A percentile compares a stretch with the other conserved stretches of the same genome.
Conservation (phyloP, 2,888 invertebrate genomes). For the Creontiades dilutus region DNA sequence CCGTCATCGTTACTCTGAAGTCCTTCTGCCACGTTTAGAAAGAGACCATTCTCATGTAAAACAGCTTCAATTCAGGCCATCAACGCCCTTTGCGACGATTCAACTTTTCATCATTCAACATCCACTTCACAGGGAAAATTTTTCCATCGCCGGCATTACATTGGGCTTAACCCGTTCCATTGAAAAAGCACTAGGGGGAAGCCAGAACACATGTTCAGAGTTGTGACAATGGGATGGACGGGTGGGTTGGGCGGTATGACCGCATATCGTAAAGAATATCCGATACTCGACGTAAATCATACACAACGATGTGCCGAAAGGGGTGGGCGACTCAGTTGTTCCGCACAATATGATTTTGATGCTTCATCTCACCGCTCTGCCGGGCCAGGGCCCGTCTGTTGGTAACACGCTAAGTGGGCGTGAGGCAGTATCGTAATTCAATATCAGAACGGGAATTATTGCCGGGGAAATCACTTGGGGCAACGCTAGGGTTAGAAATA, state of each 20-base stretch:
- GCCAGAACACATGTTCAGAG: background rate
- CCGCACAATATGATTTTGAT: slow-evolving; percentile 64
- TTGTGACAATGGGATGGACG: slow-evolving; percentile 27
- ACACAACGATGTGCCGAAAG: slow-evolving; percentile 37
- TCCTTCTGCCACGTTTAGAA: slow-evolving; percentile 30
- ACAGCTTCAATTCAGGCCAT: background rate
- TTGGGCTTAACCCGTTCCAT: slow-evolving; percentile 20
- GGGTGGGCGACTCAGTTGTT: slow-evolving; percentile 34
- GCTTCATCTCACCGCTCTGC: slow-evolving; percentile 50
- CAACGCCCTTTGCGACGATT: slow-evolving; percentile 45
- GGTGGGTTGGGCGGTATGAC: slow-evolving; percentile 17
- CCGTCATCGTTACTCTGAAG: slow-evolving; percentile 29
- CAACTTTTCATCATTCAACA: background rate
- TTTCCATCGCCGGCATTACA: slow-evolving; percentile 24
- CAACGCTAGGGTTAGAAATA: background rate
- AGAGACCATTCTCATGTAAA: slow-evolving; percentile 56
- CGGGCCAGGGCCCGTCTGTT: slow-evolving; percentile 21
- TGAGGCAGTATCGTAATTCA: slow-evolving; percentile 46
- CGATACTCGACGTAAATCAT: slow-evolving; percentile 45
- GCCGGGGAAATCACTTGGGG: background rate
- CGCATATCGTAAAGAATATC: slow-evolving; percentile 48
- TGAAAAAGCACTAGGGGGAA: background rate
- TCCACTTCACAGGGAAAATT: slow-evolving; percentile 22
- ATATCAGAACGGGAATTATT: slow-evolving; percentile 16
- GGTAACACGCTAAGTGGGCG: slow-evolving; percentile 36